Evolutionary conservation across 1,140 invertebrate species (phyloP), one percentile per base, ranked within the genome.

Genomic region (Asobara japonica): DNA sequence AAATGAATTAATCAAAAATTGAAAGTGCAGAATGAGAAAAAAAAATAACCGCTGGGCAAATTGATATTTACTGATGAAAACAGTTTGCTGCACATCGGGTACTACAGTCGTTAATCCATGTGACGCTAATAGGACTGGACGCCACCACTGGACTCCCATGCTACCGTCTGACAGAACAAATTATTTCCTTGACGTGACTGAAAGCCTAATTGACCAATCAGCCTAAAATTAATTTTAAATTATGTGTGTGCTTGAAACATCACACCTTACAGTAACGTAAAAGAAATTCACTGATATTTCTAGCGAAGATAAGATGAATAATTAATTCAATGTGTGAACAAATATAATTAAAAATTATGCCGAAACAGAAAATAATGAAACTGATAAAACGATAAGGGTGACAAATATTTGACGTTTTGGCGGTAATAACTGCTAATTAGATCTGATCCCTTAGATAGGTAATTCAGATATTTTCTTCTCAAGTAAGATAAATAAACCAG

Each of bases 161-260:
- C 22, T 22, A 56, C 22, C 20, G 30, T n/a, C 60, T 60, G 70
- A 66, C 30, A 65, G 27, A 62, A 65, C 48, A 36, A 66, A 72
- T 72, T 72, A 60, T 69, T 69, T 69, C 48, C 29, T 10, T 29
- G 45, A n/a, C 45, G 56, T 33, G 45, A 51, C 29, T 48, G 66
- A 56, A 45, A 56, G 16, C 48, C 29, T 69, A 69, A 69, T 69
- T 56, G 66, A 69, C 48, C 29, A 69, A 69, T 69, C 36, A 48
- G 31, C 29, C 27, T 29, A 69, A 56, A 56, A 56, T 56, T 36
- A 66, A 66, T 66, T 33, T 25, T 22, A 10, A 56, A 56, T 56
- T 56, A 56, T 56, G 6, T 25, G 6, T 11, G 22, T 18, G 6
- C 13, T 56, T 27, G 51, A 56, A 10, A 27, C 22, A 56, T 56